Base-by-base conservation (phyloP, 1,140 invertebrate species). In the Adoxophyes honmai region DNA sequence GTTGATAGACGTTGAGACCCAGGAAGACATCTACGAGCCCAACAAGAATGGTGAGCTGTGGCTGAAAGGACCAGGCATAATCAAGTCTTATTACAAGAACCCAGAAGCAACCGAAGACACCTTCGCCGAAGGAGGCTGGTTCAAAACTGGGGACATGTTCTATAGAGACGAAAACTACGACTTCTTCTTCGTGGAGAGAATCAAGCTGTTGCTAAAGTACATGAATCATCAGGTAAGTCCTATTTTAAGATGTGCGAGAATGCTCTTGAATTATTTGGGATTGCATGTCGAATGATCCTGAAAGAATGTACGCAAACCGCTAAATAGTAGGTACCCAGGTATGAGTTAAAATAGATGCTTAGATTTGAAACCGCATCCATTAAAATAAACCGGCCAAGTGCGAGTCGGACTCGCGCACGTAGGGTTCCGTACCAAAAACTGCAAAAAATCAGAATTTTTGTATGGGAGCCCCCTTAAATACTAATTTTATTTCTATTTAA, bases 31-130 rank as follows among this genome's bases (percentile, higher is more conserved):
- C 9, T n/a, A 39, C 7, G 57, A 64, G 3, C 62, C 62, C 4
- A 56, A 64, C 15, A 54, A 57, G 4, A 34, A 57, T n/a, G 62
- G 62, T 4, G 62, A 64, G 33, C 16, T 64, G 10, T 64, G 57
- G 57, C 34, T 64, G 1, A 64, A 57, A 53, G 62, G 62, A 2
- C 62, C 62, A 2, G 62, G 57, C 0, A 60, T 66, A 35, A 54
- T 66, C 18, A 66, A 62, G 44, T 59, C 38, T 10, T 68, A 68
- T 44, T 75, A 74, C 53, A 63, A 63, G 11, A 66, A 75, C 56
- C 68, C 74, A 0, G 59, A 66, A 48, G 64, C 64, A 0, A 75
- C 72, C 8, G 55, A 28, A 34, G 59, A 68, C 0, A 57, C 67
- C 0, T 69, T 69, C 34, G 39, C 60, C 1, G 59, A 65, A 13